phyloP scores from a whole-genome alignment of 2,797 vertebrate species.

The Chelmon rostratus region DNA sequence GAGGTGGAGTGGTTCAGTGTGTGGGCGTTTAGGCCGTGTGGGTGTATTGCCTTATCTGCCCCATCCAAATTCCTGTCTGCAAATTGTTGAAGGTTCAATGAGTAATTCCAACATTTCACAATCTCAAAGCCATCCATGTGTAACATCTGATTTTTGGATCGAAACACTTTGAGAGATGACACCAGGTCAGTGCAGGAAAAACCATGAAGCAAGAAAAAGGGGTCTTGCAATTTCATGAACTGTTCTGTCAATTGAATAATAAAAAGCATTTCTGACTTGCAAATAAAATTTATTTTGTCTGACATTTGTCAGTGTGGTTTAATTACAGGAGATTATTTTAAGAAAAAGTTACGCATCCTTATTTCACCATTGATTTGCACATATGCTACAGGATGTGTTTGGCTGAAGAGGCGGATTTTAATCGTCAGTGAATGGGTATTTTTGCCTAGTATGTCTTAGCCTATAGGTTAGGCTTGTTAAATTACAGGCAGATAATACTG shows the following conservation, averaged over 20 bases:
- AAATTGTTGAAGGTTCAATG: conserved; percentile 24
- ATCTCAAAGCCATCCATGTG: conserved; percentile 23
- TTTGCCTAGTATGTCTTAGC: neutral
- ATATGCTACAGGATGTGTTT: neutral
- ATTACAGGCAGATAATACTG: neutral
- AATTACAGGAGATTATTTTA: neutral
- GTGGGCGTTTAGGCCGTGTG: neutral
- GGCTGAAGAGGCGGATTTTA: neutral
- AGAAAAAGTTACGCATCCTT: neutral
- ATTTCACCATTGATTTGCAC: neutral
- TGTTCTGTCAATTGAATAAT: neutral
- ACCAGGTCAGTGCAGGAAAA: neutral
- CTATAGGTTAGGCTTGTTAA: neutral
- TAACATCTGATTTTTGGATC: conserved; percentile 11
- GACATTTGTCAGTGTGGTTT: neutral
- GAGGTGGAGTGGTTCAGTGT: neutral
- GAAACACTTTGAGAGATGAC: conserved; percentile 9
- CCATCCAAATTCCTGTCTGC: conserved; percentile 47
- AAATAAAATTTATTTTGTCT: neutral
- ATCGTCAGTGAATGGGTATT: neutral
- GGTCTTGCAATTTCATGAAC: neutral
- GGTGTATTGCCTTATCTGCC: conserved; percentile 28
- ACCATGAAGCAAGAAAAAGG: neutral
- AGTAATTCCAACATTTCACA: conserved; percentile 34
- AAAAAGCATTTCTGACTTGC: neutral